phyloP scores from a whole-genome alignment of 2,113 vertebrate species.

The Butorides virescens region DNA sequence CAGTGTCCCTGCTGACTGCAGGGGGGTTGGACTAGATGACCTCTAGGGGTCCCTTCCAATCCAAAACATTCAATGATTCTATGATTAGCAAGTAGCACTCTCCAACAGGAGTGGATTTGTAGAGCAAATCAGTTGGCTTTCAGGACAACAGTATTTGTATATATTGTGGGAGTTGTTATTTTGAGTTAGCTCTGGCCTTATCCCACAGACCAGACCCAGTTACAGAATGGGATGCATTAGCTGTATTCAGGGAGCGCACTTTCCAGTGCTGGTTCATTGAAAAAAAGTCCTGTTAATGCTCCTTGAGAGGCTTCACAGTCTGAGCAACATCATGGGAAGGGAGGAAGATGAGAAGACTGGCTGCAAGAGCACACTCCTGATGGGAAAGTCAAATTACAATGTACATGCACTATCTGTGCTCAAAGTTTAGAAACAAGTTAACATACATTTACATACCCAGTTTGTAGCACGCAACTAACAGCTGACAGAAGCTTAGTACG shows the following conservation, averaged over 20 bases:
- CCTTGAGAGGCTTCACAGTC: not conserved
- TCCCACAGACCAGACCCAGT: fast-evolving
- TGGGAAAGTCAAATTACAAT: not conserved
- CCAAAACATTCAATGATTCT: no score
- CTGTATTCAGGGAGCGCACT: not conserved
- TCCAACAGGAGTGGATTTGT: not conserved
- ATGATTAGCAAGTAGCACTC: not conserved
- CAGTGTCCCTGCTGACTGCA: no score
- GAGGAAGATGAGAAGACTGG: not conserved
- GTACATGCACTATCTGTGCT: not conserved
- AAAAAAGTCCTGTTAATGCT: fast-evolving
- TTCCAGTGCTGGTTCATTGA: not conserved
- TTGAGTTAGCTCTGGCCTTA: not conserved
- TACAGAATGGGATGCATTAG: not conserved
- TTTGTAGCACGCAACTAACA: not conserved
- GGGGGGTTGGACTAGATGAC: no score
- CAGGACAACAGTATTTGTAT: not conserved
- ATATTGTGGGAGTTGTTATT: not conserved
- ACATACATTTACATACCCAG: not conserved
- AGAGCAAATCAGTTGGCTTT: not conserved
- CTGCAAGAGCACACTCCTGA: not conserved
- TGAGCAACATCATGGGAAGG: not conserved
- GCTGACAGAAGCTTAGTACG: not conserved
- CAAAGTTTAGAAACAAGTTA: not conserved
- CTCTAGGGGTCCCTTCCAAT: no score